These are phyloP conservation scores for Melipona quadrifasciata DNA, from an alignment of 1,140 invertebrate species.

Conservation along the genomic window DNA sequence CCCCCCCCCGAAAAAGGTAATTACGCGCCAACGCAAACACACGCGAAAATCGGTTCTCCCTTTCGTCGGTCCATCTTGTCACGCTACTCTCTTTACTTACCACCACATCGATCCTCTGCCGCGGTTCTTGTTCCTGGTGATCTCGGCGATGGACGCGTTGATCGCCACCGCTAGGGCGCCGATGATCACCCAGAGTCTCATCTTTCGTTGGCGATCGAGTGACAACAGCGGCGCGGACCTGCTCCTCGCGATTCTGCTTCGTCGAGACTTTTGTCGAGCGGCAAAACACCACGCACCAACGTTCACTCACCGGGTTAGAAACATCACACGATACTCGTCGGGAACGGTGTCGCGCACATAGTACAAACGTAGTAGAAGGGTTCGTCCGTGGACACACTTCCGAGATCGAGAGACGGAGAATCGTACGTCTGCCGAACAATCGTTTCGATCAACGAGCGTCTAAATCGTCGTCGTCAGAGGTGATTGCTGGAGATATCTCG, in stretches of 20 bases:
- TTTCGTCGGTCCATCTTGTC: background rate
- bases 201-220: conserved; percentile 48
- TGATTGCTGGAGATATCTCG: background rate
- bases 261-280: background rate
- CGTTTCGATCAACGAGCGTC: background rate
- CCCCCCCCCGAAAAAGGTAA: background rate
- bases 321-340: conserved; percentile 49
- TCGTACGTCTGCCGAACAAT: background rate
- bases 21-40: background rate
- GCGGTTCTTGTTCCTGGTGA: conserved; percentile 81
- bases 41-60: background rate
- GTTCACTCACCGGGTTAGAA: conserved; percentile 52
- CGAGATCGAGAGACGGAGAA: background rate
- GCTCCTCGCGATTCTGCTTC: background rate
- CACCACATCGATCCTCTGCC: conserved; percentile 84
- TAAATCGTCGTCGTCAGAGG: conserved; percentile 38
- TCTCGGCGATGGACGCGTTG: conserved; percentile 72
- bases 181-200: conserved; percentile 77
- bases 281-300: conserved; percentile 51
- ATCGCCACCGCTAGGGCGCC: conserved; percentile 72
- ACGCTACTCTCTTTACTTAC: conserved; percentile 71
- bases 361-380: too few relatives aligned
- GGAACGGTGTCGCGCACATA: background rate
- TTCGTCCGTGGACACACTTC: background rate
- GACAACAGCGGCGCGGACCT: background rate